A percentile compares a stretch with the other conserved stretches of the same genome.
Evolutionary conservation across 2,888 invertebrate species (phyloP).

Genomic region (Leptinotarsa rubiginosa): DNA sequence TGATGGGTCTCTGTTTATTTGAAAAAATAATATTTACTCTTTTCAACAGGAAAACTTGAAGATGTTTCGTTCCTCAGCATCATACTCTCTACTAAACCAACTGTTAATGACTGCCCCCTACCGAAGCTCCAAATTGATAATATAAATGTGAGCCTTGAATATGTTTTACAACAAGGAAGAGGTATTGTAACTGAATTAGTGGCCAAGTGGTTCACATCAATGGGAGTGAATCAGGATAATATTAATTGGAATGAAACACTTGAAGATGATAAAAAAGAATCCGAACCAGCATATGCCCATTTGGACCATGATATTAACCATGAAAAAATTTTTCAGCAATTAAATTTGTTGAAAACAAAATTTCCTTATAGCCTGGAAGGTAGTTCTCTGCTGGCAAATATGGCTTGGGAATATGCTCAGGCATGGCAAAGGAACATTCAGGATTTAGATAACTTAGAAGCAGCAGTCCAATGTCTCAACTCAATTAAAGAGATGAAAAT

Average conservation of each 20-base stretch:
- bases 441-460: slow-evolving; percentile 74
- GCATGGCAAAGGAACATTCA: slow-evolving; percentile 86
- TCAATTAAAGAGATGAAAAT: slow-evolving; percentile 76
- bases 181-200: slow-evolving; percentile 92
- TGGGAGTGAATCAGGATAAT: slow-evolving; percentile 77
- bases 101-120: slow-evolving; percentile 60
- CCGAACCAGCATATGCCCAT: neutral
- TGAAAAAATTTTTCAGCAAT: slow-evolving; percentile 71
- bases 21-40: neutral
- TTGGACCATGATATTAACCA: slow-evolving; percentile 19
- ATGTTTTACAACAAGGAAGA: slow-evolving; percentile 73
- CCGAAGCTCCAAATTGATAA: slow-evolving; percentile 71
- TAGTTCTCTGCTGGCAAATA: slow-evolving; percentile 83
- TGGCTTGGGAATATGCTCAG: slow-evolving; percentile 92
- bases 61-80: slow-evolving; percentile 85
- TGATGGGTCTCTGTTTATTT: neutral
- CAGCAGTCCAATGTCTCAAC: slow-evolving; percentile 78
- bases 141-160: slow-evolving; percentile 75
- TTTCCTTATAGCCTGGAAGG: slow-evolving; percentile 89
- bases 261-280: slow-evolving; percentile 43
- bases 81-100: slow-evolving; percentile 71
- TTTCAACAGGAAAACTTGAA: slow-evolving; percentile 81
- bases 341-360: slow-evolving; percentile 76
- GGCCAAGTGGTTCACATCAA: slow-evolving; percentile 85
- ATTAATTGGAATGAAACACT: slow-evolving; percentile 69